Base-by-base conservation (phyloP, 2,888 invertebrate genomes). In the Augochlorella aurata region DNA sequence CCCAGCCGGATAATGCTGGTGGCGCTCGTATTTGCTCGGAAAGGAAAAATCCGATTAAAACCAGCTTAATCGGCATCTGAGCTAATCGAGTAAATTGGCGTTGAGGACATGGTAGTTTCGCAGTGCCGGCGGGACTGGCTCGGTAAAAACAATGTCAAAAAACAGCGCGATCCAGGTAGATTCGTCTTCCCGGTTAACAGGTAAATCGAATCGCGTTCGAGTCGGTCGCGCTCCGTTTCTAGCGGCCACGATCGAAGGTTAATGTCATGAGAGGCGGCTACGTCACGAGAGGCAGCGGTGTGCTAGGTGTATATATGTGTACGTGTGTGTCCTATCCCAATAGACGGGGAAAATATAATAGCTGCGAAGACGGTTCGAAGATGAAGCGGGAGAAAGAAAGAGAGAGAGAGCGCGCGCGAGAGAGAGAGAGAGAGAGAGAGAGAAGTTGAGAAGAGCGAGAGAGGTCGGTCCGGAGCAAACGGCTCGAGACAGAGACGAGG, bases 291-390 rank as follows among this genome's bases (percentile, higher is more conserved):
- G 75, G 50, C 38, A 58, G 24, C 14, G 21, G 14, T 0, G 58
- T 38, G 38, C 38, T 38, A 5, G 38, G 38, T 38, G 38, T 38
- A 4, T 4, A 29, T 29, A 2, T 29, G 14, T 24, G 38, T 7
- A 54, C 47, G 18, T 24, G 77, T 61, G 74, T 73, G 88, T 87
- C 87, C 89, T 88, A 88, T 90, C 87, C 87, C 88, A 87, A 89
- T 90, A 88, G 85, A 85, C 85, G 85, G 82, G 82, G 89, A 90
- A 89, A 61, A 61, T 61, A 89, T 89, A 89, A 90, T 90, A 89
- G 83, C 82, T 87, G 44, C 63, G 77, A 74, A 72, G 63, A 74
- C 50, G 45, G 61, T 54, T 49, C 38, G 12, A 18, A 38, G 73
- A 74, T 14, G 24, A 24, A 58, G 21, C 66, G 38, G 45, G 54